These are phyloP conservation scores for Rutilus rutilus DNA, from an alignment of 2,113 vertebrate species.

Conservation along the genomic window DNA sequence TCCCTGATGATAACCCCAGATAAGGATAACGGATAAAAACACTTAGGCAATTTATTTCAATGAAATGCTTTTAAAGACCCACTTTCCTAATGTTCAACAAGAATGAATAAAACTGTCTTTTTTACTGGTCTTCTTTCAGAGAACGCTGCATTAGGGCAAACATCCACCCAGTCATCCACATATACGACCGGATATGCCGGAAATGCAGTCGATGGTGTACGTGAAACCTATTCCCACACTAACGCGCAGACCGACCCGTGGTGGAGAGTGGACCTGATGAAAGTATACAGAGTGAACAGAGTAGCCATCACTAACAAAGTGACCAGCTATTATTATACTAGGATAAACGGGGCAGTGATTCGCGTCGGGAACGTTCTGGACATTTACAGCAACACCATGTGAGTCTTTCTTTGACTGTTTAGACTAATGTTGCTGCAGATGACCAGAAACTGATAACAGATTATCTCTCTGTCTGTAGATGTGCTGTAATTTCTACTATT, in stretches of 20 bases:
- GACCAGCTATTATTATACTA: not conserved
- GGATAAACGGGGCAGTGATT: not conserved
- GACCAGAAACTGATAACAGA: not conserved
- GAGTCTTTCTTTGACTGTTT: not conserved
- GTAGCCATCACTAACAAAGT: too few species aligned
- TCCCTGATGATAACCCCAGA: too few species aligned
- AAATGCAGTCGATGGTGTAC: too few species aligned
- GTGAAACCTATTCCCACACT: not conserved
- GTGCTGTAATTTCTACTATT: conserved; percentile 9
- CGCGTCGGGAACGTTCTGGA: not conserved
- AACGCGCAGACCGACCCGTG: not conserved
- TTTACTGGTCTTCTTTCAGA: not conserved
- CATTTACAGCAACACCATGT: not conserved
- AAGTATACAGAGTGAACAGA: too few species aligned
- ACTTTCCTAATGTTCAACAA: too few species aligned
- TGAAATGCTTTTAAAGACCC: too few species aligned
- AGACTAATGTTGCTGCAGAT: not conserved
- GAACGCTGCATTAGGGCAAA: not conserved
- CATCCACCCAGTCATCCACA: not conserved
- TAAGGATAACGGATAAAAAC: too few species aligned
- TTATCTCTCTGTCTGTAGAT: conserved; percentile 12
- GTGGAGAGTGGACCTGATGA: not conserved
- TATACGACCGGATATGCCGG: fast-evolving
- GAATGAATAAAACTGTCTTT: too few species aligned
- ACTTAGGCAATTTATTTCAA: too few species aligned